Conservation (phyloP, 2,797 vertebrate genomes). For the Cirrhinus mrigala region DNA sequence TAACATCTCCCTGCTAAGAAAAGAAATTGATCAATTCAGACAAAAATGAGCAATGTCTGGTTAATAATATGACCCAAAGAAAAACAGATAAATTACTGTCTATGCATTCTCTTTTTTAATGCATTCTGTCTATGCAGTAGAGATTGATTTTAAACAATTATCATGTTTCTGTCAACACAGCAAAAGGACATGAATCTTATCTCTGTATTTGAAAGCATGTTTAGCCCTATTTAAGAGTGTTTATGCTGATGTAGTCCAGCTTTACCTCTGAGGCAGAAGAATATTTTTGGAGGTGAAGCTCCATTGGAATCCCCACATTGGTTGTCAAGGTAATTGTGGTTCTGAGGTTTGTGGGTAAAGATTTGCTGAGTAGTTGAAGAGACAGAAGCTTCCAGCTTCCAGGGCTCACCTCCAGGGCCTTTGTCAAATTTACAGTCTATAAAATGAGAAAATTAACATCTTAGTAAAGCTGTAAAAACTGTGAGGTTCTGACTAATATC, state of each 20-base stretch:
- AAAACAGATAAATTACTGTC: neutral
- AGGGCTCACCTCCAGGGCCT: conserved; percentile 81
- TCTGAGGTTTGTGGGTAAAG: conserved; percentile 79
- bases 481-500: neutral
- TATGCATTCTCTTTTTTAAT: neutral
- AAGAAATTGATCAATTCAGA: conserved; percentile 8
- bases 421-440: conserved; percentile 89
- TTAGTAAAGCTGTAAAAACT: neutral
- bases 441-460: conserved; percentile 22
- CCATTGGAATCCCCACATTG: conserved; percentile 83
- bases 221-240: neutral
- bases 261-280: conserved; percentile 83
- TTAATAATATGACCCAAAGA: neutral
- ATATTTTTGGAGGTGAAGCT: conserved; percentile 86
- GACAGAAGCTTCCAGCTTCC: conserved; percentile 93
- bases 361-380: conserved; percentile 84
- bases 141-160: neutral
- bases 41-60: neutral
- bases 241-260: neutral
- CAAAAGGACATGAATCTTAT: neutral
- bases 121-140: neutral
- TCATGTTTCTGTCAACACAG: neutral
- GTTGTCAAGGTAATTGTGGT: conserved; percentile 85
- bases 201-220: neutral
- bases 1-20: conserved; percentile 80